Percentiles rank a stretch among this genome's conserved stretches.
Conservation (phyloP, 1,140 invertebrate species). For the Himalopsyche phryganea region DNA sequence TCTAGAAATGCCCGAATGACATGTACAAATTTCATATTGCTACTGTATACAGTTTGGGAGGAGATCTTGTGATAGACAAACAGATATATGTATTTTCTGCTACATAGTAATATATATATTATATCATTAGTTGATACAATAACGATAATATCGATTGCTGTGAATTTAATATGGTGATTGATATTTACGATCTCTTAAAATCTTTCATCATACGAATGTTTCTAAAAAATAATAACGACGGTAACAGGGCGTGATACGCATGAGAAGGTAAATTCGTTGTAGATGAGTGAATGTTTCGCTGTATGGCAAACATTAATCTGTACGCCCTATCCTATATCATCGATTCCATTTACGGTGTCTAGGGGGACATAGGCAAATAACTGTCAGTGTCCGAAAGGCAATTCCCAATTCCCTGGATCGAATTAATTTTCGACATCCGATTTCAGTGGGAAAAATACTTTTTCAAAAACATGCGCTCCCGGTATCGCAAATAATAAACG, state of each 20-base stretch:
- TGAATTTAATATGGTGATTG: no score
- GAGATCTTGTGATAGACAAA: no score
- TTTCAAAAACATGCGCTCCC: background rate
- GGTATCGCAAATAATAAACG: constrained; percentile 8
- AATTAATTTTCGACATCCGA: constrained; percentile 27
- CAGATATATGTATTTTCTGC: no score
- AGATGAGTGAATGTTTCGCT: background rate
- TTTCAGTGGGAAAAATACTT: constrained; percentile 21
- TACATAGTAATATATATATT: no score
- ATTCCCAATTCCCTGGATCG: constrained; percentile 26
- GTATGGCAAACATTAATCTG: background rate
- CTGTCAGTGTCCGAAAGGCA: constrained; percentile 20
- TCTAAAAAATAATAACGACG: no score
- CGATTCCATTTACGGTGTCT: background rate
- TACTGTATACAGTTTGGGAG: no score
- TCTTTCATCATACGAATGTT: no score
- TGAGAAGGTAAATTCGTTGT: constrained; percentile 8
- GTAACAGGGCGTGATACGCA: constrained; percentile 1
- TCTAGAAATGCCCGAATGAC: no score
- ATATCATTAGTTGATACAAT: no score
- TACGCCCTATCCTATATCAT: background rate
- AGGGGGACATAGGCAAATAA: constrained; percentile 10
- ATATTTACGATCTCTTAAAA: no score
- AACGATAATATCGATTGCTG: no score
- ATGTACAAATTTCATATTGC: no score